Evolutionary conservation across 2,888 invertebrate genomes (phyloP), one percentile per base, ranked within the genome.

Genomic region (Sympetrum striolatum): DNA sequence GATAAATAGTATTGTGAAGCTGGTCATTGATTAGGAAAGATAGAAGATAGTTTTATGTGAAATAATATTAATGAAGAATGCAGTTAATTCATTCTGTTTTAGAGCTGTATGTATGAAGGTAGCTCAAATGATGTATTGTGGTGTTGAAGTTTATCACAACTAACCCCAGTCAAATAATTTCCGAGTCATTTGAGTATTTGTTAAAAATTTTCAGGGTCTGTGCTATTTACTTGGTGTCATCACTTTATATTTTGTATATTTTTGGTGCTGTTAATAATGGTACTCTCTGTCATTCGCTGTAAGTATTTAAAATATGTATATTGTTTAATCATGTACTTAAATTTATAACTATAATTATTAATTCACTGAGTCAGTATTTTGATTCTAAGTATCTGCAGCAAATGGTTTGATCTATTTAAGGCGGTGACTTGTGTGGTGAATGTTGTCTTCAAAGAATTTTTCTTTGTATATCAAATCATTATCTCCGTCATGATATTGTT

Each of bases 151-250:
- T 86, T 53, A 35, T 53, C 25, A 53, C 48, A 53, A 82, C 53
- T 82, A 53, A 53, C 35, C 86, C 60, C 37, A 86, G 25, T 86
- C 37, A n/a, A 31, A n/a, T 22, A 86, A 37, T 60, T 37, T 60
- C 64, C 86, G n/a, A 86, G 60, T 86, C 60, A 86, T 86, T 25
- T 44, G 60, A 37, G 35, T 86, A n/a, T 86, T 86, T 64, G 86
- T 86, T 37, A 35, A 60, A 39, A 58, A n/a, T 64, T 35, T 86
- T 15, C 39, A n/a, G 86, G 22, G 25, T 14, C 31, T 82, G 60
- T 86, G 86, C 86, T 86, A 86, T 60, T 86, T 64, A 82, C 58
- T 60, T 86, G 86, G 86, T 86, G 58, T 37, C n/a, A n/a, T 64
- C 14, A 60, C 22, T 86, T 60, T 60, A n/a, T 64, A 58, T 58